Evolutionary conservation across 2,797 vertebrate genomes (phyloP), one percentile per base, ranked within the genome.

Genomic region (Liparis tanakae): DNA sequence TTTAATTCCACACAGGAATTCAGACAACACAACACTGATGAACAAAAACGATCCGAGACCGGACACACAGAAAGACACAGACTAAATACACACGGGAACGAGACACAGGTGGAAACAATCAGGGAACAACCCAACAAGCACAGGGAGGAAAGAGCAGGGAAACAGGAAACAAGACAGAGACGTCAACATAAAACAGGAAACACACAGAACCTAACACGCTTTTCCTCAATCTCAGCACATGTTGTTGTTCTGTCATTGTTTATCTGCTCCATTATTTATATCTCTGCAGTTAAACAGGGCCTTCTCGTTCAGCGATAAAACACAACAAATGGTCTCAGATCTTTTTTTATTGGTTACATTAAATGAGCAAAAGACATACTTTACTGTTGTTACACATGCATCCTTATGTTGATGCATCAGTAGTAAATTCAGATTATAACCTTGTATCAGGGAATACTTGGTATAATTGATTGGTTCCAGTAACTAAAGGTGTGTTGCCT

Each of bases 171-270:
- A n/a, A n/a, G n/a, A n/a, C n/a, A n/a, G n/a, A n/a, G n/a, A n/a
- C n/a, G n/a, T n/a, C n/a, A n/a, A n/a, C n/a, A n/a, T n/a, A n/a
- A n/a, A n/a, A n/a, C n/a, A n/a, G n/a, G n/a, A n/a, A n/a, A n/a
- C n/a, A n/a, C n/a, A n/a, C n/a, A n/a, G n/a, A n/a, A n/a, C n/a
- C n/a, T n/a, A n/a, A n/a, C n/a, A 34, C 55, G 69, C 55, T 82
- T 66, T 61, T 72, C 70, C 71, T 85, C 43, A 84, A 25, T 76
- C 50, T 57, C 53, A 34, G 37, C 20, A 37, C 34, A 55, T 53
- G 15, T 72, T 74, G 73, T 82, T 73, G 68, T 72, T 46, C 68
- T 67, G 77, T 79, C 75, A 70, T 54, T 75, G 34, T 43, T 63
- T 64, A 74, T 72, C 60, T 54, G 20, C 54, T n/a, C 17, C 0